phyloP scores from a whole-genome alignment of 1,140 invertebrate species.

The Drosophila sechellia region DNA sequence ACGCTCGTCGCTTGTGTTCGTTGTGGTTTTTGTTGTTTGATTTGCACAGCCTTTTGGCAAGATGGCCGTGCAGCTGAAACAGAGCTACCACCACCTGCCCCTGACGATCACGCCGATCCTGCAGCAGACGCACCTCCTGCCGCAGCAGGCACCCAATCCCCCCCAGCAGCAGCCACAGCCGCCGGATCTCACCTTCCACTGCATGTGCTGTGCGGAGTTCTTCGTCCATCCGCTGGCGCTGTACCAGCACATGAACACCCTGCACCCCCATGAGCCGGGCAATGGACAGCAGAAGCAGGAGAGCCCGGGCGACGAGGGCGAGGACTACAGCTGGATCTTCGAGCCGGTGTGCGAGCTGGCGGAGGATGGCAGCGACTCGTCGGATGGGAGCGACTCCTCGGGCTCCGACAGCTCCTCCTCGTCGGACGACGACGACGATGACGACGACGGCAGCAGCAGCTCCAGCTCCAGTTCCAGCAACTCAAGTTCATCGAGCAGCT shows the following conservation, averaged over 20 bases:
- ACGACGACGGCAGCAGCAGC: slow-evolving; percentile 45
- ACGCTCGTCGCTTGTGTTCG: slow-evolving; percentile 1
- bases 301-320: slow-evolving; percentile 29
- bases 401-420: slow-evolving; percentile 17
- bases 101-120: slow-evolving; percentile 74
- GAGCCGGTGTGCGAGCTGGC: slow-evolving; percentile 80
- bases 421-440: slow-evolving; percentile 40
- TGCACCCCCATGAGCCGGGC: slow-evolving; percentile 59
- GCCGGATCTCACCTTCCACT: slow-evolving; percentile 83
- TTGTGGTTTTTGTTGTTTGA: background rate
- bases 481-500: slow-evolving; percentile 49
- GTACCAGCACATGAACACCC: slow-evolving; percentile 81
- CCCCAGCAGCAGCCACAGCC: slow-evolving; percentile 56
- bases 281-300: slow-evolving; percentile 20
- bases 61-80: slow-evolving; percentile 73
- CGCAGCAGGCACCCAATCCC: slow-evolving; percentile 30
- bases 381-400: slow-evolving; percentile 35
- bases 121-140: slow-evolving; percentile 33
- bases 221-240: slow-evolving; percentile 74
- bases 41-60: slow-evolving; percentile 45
- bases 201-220: slow-evolving; percentile 78
- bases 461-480: slow-evolving; percentile 43
- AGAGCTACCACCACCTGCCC: slow-evolving; percentile 71
- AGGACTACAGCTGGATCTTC: slow-evolving; percentile 81
- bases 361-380: slow-evolving; percentile 44